Evolutionary conservation across 1,140 invertebrate species (phyloP).

Genomic region (Drosophila nigromelanica): DNA sequence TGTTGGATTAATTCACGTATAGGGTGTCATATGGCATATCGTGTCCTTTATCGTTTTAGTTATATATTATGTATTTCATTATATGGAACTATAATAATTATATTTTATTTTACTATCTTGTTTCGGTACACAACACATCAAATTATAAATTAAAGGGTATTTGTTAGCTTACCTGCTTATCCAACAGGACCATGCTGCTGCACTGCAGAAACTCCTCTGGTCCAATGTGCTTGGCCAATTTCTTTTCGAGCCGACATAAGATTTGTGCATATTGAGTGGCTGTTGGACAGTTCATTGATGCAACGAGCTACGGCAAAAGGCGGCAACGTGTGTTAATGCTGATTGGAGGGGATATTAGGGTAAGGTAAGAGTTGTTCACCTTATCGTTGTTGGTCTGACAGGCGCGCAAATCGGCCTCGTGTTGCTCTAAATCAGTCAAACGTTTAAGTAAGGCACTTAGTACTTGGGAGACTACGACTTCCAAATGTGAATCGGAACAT

Average conservation of each 20-base stretch:
- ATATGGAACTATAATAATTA: no score
- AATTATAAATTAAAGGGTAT: no score
- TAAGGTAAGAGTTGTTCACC: slow-evolving; percentile 29
- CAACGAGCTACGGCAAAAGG: slow-evolving; percentile 8
- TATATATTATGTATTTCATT: no score
- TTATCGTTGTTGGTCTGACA: slow-evolving; percentile 76
- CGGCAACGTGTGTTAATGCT: no score
- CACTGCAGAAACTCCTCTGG: slow-evolving; percentile 83
- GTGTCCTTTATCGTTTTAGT: neutral
- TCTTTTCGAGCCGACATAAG: slow-evolving; percentile 79
- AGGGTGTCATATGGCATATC: neutral
- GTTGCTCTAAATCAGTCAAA: slow-evolving; percentile 83
- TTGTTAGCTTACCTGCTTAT: slow-evolving; percentile 70
- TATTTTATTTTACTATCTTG: no score
- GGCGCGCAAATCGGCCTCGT: slow-evolving; percentile 81
- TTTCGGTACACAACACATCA: no score
- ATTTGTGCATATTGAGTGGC: slow-evolving; percentile 83
- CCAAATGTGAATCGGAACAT: slow-evolving; percentile 82
- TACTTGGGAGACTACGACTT: slow-evolving; percentile 79
- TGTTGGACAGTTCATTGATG: slow-evolving; percentile 66
- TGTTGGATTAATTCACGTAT: no score
- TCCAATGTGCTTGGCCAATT: slow-evolving; percentile 83
- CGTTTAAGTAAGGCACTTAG: slow-evolving; percentile 84
- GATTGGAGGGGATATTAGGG: neutral
- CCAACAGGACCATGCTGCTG: slow-evolving; percentile 78